phyloP scores from a whole-genome alignment of 1,140 invertebrate species.

The Caenorhabditis brenneri region DNA sequence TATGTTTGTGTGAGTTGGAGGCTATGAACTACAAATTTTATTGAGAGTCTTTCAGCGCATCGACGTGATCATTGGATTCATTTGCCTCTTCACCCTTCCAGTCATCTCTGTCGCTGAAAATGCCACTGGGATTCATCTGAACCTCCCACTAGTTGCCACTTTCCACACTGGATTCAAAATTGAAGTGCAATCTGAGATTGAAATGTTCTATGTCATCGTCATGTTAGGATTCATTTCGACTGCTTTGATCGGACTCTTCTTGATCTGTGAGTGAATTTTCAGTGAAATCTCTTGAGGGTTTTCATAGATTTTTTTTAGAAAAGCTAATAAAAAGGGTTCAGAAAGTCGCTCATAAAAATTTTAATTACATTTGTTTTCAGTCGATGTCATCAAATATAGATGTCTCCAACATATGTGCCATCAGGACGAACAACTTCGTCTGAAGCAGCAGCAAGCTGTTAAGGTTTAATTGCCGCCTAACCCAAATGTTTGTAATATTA shows the following conservation, averaged over 20 bases:
- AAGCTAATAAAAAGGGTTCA: too few relatives aligned
- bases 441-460: too few relatives aligned
- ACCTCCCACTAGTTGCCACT: background rate
- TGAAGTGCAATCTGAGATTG: background rate
- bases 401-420: too few relatives aligned
- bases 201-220: background rate
- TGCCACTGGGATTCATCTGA: background rate
- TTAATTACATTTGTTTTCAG: too few relatives aligned
- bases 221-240: background rate
- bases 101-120: constrained; percentile 35
- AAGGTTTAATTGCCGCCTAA: too few relatives aligned
- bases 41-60: background rate
- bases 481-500: too few relatives aligned
- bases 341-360: background rate
- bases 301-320: too few relatives aligned
- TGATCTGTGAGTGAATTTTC: background rate
- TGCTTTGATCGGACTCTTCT: background rate
- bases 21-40: background rate
- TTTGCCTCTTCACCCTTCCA: constrained; percentile 28
- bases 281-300: too few relatives aligned
- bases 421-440: too few relatives aligned
- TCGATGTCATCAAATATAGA: too few relatives aligned
- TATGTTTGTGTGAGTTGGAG: background rate
- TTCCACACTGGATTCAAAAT: background rate
- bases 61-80: background rate